Conservation (phyloP, 2,797 vertebrate species). For the Anas bernieri region DNA sequence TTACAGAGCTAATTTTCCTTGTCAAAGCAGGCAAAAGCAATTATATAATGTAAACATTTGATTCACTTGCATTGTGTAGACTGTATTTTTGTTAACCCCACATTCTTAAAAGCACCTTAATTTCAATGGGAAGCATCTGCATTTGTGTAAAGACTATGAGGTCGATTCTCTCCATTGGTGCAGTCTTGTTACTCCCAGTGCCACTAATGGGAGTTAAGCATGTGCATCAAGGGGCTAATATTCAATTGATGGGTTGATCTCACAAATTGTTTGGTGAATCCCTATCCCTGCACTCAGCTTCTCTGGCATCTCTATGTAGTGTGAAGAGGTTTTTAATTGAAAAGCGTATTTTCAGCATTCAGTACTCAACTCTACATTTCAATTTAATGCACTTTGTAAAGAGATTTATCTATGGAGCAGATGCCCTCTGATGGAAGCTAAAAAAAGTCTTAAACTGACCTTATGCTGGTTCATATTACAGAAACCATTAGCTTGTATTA, state of each 20-base stretch:
- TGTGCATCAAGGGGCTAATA: slow-evolving; percentile 13
- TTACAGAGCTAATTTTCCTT: slow-evolving; percentile 59
- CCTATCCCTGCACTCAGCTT: neutral
- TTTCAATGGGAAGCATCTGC: slow-evolving; percentile 38
- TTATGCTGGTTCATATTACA: slow-evolving; percentile 28
- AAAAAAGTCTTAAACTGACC: slow-evolving; percentile 25
- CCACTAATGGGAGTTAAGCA: slow-evolving; percentile 55
- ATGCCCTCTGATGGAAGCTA: slow-evolving; percentile 12
- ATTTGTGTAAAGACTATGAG: slow-evolving; percentile 31
- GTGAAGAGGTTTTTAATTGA: slow-evolving; percentile 52
- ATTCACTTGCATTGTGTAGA: slow-evolving; percentile 48
- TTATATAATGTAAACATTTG: slow-evolving; percentile 70
- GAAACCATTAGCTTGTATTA: slow-evolving; percentile 38
- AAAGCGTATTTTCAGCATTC: neutral
- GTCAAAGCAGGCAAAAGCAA: slow-evolving; percentile 60
- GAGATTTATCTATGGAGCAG: slow-evolving; percentile 42
- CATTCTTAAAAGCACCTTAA: slow-evolving; percentile 46
- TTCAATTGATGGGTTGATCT: slow-evolving; percentile 31
- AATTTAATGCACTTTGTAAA: neutral
- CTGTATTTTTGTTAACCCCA: slow-evolving; percentile 52
- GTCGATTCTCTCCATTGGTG: neutral
- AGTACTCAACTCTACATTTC: slow-evolving; percentile 6
- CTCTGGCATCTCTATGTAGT: neutral
- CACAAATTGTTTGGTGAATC: slow-evolving; percentile 21
- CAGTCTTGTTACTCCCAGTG: slow-evolving; percentile 11